Evolutionary conservation across 2,888 invertebrate species (phyloP), one percentile per base, ranked within the genome.

Genomic region (Tridacna crocea): DNA sequence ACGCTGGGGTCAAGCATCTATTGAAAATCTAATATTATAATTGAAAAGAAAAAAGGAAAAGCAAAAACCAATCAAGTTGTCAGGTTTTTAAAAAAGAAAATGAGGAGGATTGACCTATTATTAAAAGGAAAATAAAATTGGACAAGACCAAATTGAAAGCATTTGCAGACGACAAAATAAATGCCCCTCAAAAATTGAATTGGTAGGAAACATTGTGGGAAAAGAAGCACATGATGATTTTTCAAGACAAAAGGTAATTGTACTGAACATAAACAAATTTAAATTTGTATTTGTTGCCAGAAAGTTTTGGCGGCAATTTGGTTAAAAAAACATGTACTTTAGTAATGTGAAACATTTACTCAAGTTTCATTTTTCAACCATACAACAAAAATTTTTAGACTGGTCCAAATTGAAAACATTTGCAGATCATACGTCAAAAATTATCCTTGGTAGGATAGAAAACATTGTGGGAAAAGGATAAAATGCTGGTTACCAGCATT

Each of bases 301-400:
- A 4, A 13, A n/a, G 10, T 58, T 58, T 61, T n/a, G 15, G 70
- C 70, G 70, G 70, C 26, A 70, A 22, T 66, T 66, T 66, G 66
- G 66, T 66, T 27, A 66, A 66, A 63, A 63, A 26, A 24, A 13
- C 26, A 26, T 61, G 13, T 24, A 10, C 4, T 22, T 1, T 19
- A 61, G 15, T 22, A 26, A 26, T 61, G 61, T 61, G 13, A 61
- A 22, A 0, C 22, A 22, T 61, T 17, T 61, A 22, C 61, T 24
- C 61, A 61, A 6, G 2, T 55, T 55, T 19, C 55, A 55, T 3
- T 19, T 2, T 55, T 6, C 4, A 55, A 19, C 55, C 10, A 19
- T 6, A 19, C 10, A 10, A 3, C n/a, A n/a, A 17, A 55, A n/a
- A n/a, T n/a, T 55, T 55, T 55, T 55, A 55, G 2, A 55, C 17